Percentiles rank a stretch among this genome's conserved stretches.
Conservation (phyloP, 2,888 invertebrate genomes). For the Coleophora deauratella region DNA sequence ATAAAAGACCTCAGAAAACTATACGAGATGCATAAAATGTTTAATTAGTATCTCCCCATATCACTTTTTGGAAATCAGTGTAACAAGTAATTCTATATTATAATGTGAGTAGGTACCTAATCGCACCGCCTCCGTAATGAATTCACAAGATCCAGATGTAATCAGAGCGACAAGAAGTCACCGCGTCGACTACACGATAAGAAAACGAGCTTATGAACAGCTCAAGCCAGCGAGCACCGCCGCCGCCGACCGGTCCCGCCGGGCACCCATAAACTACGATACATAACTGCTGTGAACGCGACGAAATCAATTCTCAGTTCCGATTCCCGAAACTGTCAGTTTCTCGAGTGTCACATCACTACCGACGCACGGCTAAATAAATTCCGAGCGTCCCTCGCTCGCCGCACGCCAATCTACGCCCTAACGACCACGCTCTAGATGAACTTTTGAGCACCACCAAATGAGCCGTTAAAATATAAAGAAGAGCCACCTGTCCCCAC, state of each 20-base stretch:
- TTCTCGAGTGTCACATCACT: conserved; percentile 73
- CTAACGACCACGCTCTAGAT: conserved; percentile 47
- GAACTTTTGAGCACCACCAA: conserved; percentile 39
- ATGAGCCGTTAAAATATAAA: conserved; percentile 64
- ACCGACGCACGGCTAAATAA: conserved; percentile 69
- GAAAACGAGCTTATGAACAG: conserved; percentile 49
- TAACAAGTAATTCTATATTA: conserved; percentile 56
- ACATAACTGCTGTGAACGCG: conserved; percentile 67
- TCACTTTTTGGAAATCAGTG: conserved; percentile 42
- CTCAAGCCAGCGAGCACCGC: conserved; percentile 26
- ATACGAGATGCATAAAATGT: conserved; percentile 4
- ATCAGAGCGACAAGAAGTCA: conserved; percentile 62
- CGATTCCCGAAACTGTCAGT: conserved; percentile 72
- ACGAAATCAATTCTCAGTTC: conserved; percentile 70
- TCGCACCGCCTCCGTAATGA: conserved; percentile 53
- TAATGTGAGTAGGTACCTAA: conserved; percentile 43
- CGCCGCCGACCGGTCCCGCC: conserved; percentile 15
- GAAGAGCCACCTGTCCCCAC: conserved; percentile 73
- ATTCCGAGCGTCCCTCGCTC: conserved; percentile 49
- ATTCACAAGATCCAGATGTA: conserved; percentile 63
- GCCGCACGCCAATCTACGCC: conserved; percentile 56
- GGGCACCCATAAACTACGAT: conserved; percentile 56
- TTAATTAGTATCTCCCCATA: conserved; percentile 35
- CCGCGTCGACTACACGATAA: conserved; percentile 52
- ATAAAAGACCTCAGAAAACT: background rate